Base-by-base conservation (phyloP, 2,113 vertebrate genomes). In the Silurus asotus region DNA sequence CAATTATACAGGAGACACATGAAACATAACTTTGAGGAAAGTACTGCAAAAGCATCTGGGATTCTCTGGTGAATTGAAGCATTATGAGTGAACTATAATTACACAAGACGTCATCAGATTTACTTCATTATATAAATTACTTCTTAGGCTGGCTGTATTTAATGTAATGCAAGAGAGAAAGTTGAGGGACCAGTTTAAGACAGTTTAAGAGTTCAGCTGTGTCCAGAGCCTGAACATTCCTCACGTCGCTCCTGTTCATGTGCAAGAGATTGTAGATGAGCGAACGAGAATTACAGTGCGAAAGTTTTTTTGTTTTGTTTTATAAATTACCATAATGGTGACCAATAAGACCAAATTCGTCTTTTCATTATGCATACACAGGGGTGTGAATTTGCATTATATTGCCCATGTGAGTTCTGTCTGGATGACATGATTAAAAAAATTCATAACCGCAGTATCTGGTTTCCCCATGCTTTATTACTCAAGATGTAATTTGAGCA, bases 41-140 rank as follows among this genome's bases (percentile, higher is more conserved):
- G 45, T 64, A 20, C 15, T 80, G 55, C 56, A 65, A 53, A 75
- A 86, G 51, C 23, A 74, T 59, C 62, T 58, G 37, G 1, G 15
- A 15, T 76, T 9, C 67, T 69, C 79, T 85, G 51, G 83, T n/a
- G 83, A 45, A n/a, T 48, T 11, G 45, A 62, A 65, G 49, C 83
- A 69, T 58, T 85, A 25, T 65, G 51, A 58, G 25, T 58, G 37
- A 79, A 85, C 75, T 67, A 62, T 69, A 55, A 85, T 69, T 85
- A 79, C 25, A 77, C n/a, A 65, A 65, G 59, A 56, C 25, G 8
- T 23, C 20, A 4, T 69, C 51, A 79, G 62, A 79, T 85, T 58
- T 20, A 55, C 10, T 55, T 85, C 9, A 67, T n/a, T 67, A 48
- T 67, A 78, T 17, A 65, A 17, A 78, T 51, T 2, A 37, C 48